These are phyloP conservation scores for Antitype chi DNA, from an alignment of 2,888 invertebrate species.

Conservation along the genomic window DNA sequence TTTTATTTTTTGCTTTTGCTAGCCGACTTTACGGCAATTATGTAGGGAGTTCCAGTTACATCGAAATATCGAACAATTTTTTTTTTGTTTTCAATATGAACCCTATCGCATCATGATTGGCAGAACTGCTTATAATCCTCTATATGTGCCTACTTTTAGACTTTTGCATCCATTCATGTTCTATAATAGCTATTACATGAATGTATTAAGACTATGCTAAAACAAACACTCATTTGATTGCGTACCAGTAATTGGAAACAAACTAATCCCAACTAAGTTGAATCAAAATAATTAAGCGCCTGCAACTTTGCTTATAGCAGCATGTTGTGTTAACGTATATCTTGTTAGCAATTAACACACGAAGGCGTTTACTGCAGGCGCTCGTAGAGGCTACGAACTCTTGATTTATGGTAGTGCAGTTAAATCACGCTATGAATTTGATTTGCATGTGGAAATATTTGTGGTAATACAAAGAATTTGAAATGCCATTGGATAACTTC, in stretches of 20 bases:
- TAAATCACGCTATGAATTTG: conserved; percentile 5
- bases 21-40: not conserved
- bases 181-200: not conserved
- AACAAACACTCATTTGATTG: not conserved
- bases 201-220: not conserved
- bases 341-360: conserved; percentile 65
- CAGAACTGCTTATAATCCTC: not conserved
- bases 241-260: not conserved
- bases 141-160: not conserved
- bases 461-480: not conserved
- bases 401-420: conserved; percentile 30
- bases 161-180: not conserved
- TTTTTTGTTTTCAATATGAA: too few species aligned
- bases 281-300: conserved; percentile 65
- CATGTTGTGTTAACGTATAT: conserved; percentile 53
- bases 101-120: not conserved
- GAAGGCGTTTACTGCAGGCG: conserved; percentile 61
- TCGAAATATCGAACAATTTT: not conserved
- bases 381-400: conserved; percentile 4
- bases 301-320: conserved; percentile 59
- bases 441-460: conserved; percentile 8
- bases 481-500: not conserved
- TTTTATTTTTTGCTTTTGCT: not conserved
- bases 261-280: conserved; percentile 21
- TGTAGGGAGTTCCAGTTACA: not conserved